Percentiles rank a stretch among this genome's conserved stretches.
These are phyloP conservation scores for Drosophila paramelanica DNA, from an alignment of 2,888 invertebrate species.

Conservation along the genomic window DNA sequence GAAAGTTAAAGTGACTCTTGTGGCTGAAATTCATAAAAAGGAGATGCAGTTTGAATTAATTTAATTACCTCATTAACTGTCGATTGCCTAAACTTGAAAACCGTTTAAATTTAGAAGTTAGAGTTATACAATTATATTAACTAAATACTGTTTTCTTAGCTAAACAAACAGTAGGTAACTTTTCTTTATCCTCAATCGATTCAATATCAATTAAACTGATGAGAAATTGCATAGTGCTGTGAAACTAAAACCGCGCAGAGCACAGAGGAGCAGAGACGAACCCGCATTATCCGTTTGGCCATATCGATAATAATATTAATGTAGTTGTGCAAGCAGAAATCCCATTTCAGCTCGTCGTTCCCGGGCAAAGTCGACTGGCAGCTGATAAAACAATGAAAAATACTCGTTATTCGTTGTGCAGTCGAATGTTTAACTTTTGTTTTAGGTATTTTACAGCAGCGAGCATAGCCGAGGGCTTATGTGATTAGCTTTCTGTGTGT, in stretches of 20 bases:
- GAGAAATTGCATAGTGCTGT: slow-evolving; percentile 25
- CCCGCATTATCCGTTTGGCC: neutral
- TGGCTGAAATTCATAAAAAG: neutral
- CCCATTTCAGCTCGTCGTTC: neutral
- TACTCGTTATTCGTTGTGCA: slow-evolving; percentile 6
- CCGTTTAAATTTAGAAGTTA: no score
- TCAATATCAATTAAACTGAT: slow-evolving; percentile 56
- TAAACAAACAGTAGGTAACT: neutral
- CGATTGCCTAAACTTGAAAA: neutral
- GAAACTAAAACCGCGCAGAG: slow-evolving; percentile 11
- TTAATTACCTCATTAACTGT: neutral
- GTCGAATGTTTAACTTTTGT: slow-evolving; percentile 34
- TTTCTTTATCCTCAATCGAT: neutral
- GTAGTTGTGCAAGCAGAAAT: neutral
- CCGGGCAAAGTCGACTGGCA: neutral
- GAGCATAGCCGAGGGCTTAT: slow-evolving; percentile 29
- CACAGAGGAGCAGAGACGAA: slow-evolving; percentile 7
- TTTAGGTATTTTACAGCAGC: slow-evolving; percentile 30
- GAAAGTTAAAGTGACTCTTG: neutral
- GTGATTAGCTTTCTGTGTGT: slow-evolving; percentile 48
- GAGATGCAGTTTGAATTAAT: neutral
- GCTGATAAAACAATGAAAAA: slow-evolving; percentile 17
- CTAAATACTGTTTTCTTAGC: neutral
- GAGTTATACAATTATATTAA: no score
- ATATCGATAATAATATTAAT: slow-evolving; percentile 9